phyloP scores from a whole-genome alignment of 1,140 invertebrate species.

The Hydropsyche tenuis region DNA sequence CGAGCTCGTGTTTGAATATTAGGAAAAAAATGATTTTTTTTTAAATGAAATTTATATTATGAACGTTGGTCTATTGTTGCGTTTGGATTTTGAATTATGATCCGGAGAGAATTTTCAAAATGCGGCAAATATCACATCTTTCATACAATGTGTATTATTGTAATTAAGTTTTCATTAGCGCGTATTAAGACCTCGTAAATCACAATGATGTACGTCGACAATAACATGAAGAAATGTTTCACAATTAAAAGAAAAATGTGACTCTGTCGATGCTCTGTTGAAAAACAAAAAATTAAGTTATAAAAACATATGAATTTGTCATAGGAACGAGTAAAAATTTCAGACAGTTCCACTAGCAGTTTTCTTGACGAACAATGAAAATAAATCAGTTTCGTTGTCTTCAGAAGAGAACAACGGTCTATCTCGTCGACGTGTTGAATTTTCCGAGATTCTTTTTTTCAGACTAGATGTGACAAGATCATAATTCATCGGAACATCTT shows the following conservation, averaged over 20 bases:
- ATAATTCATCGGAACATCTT: conserved; percentile 26
- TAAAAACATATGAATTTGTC: conserved; percentile 1
- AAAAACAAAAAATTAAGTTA: not conserved
- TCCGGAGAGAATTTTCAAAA: not conserved
- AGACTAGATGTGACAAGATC: conserved; percentile 12
- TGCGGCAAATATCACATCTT: not conserved
- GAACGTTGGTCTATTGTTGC: not conserved
- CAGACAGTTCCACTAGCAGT: conserved; percentile 13
- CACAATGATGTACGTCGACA: not conserved
- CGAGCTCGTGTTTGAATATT: not conserved
- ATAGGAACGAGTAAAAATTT: not conserved
- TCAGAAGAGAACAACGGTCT: conserved; percentile 10
- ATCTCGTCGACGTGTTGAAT: conserved; percentile 30
- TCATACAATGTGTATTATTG: not conserved
- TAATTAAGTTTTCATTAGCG: conserved; percentile 10
- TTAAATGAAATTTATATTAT: not conserved
- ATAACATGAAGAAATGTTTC: too few relatives aligned
- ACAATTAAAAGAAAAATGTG: not conserved
- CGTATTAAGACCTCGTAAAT: conserved; percentile 26
- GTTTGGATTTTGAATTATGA: not conserved
- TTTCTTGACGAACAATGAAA: conserved; percentile 20
- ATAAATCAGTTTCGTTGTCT: conserved; percentile 27
- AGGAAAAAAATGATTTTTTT: not conserved
- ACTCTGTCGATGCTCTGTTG: too few relatives aligned
- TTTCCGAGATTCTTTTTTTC: conserved; percentile 17